A percentile compares a stretch with the other conserved stretches of the same genome.
These are phyloP conservation scores for Beris chalybata DNA, from an alignment of 2,888 invertebrate genomes.

Conservation along the genomic window DNA sequence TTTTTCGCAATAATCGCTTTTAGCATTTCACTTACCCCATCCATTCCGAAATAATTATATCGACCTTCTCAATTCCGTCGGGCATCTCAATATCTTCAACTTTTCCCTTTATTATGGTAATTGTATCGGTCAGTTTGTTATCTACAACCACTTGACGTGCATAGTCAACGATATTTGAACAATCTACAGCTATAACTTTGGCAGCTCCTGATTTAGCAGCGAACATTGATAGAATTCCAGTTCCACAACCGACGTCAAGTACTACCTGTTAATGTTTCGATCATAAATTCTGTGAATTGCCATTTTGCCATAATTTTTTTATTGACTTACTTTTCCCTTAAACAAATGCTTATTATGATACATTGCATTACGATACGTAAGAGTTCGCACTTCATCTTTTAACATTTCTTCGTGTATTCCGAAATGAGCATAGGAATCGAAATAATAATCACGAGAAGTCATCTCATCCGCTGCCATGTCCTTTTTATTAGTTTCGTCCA, in stretches of 20 bases:
- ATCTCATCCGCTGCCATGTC: constrained; percentile 75
- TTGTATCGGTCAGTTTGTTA: constrained; percentile 75
- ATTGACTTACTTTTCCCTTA: constrained; percentile 69
- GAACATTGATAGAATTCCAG: constrained; percentile 99
- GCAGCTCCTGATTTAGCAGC: constrained; percentile 98
- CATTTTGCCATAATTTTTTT: constrained; percentile 1
- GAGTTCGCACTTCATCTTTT: constrained; percentile 97
- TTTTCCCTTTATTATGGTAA: constrained; percentile 85
- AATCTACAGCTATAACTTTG: constrained; percentile 95
- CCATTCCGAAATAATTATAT: constrained; percentile 85
- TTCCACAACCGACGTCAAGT: constrained; percentile 97
- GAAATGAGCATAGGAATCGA: constrained; percentile 99
- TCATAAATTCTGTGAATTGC: background rate
- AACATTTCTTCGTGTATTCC: constrained; percentile 99
- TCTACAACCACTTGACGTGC: constrained; percentile 92
- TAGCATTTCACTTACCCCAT: constrained; percentile 68
- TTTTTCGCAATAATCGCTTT: background rate
- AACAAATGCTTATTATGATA: constrained; percentile 99
- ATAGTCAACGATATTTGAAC: constrained; percentile 97
- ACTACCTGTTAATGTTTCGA: constrained; percentile 63
- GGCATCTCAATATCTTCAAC: constrained; percentile 95
- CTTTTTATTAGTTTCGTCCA: constrained; percentile 22
- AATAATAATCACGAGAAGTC: constrained; percentile 99
- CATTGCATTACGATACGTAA: constrained; percentile 98
- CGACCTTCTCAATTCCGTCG: constrained; percentile 86